Evolutionary conservation across 2,113 vertebrate genomes (phyloP).

Genomic region (Carollia perspicillata): DNA sequence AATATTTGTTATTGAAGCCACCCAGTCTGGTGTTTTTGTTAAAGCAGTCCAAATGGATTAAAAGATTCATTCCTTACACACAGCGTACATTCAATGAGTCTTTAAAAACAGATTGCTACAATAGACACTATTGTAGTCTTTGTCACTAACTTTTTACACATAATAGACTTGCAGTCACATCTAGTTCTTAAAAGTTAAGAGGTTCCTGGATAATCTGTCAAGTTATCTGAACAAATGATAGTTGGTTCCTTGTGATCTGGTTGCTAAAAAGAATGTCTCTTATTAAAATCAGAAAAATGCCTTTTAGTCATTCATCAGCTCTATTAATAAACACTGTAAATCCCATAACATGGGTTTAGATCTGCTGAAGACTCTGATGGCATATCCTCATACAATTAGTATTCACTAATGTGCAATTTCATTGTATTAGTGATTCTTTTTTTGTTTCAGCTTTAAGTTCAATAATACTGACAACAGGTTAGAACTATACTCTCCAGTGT

Average conservation of each 20-base stretch:
- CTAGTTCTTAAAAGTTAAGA: background rate
- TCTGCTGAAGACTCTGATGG: background rate
- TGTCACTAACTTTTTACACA: background rate
- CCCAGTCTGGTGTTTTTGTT: background rate
- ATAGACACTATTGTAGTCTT: background rate
- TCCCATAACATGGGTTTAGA: background rate
- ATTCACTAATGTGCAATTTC: background rate
- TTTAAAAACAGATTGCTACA: background rate
- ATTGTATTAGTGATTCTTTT: background rate
- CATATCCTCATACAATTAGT: background rate
- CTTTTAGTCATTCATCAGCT: background rate
- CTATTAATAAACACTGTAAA: background rate
- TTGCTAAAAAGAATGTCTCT: background rate
- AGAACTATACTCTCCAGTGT: background rate
- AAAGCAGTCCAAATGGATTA: background rate
- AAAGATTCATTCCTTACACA: background rate
- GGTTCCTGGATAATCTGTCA: background rate
- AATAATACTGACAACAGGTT: background rate
- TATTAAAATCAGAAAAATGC: background rate
- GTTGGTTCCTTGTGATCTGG: background rate
- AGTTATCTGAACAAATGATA: background rate
- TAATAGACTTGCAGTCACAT: background rate
- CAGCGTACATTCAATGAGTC: accelerated
- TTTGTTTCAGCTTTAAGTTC: background rate
- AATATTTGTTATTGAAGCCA: background rate